Evolutionary conservation across 2,888 invertebrate species (phyloP), one percentile per base, ranked within the genome.

Genomic region (Aromia moschata): DNA sequence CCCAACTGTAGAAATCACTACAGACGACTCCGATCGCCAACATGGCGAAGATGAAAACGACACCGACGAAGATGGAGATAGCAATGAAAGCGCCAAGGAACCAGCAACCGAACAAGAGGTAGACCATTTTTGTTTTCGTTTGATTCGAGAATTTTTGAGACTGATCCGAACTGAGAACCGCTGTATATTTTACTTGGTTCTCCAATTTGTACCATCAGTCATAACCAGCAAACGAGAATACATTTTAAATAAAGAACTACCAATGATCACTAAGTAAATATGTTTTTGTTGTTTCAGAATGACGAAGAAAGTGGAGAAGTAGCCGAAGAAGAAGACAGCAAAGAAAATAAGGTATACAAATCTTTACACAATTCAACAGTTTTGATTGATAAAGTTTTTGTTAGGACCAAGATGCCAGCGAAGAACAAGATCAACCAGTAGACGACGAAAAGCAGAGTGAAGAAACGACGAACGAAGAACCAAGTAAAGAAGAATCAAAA

Each of bases 401-500:
- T 58, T 73, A 80, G 67, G 77, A 72, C 56, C 78, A 77, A 46
- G 80, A 73, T 47, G 75, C 75, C 62, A 80, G 73, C 52, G 76
- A 38, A 63, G 70, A 58, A 71, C 36, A 53, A 60, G 56, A 45
- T 65, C 67, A 80, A 74, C 59, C 51, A 25, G 67, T 70, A 51
- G 71, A 70, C 38, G 69, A 70, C 52, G 73, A 58, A 30, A 38
- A 17, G 72, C 78, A 79, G 73, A 82, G 80, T 68, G 80, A 82
- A 61, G 80, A 79, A 25, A 74, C 18, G 20, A 51, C 49, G 2
- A 51, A 62, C 40, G 62, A 58, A 12, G 75, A 66, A 72, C 72
- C 63, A 31, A 44, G 31, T n/a, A 37, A 47, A 76, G 82, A 82
- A 75, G 80, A 82, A 77, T 16, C 11, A 11, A 81, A 81, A 78